These are phyloP conservation scores for Papilio helenus DNA, from an alignment of 1,140 invertebrate genomes.

Conservation along the genomic window DNA sequence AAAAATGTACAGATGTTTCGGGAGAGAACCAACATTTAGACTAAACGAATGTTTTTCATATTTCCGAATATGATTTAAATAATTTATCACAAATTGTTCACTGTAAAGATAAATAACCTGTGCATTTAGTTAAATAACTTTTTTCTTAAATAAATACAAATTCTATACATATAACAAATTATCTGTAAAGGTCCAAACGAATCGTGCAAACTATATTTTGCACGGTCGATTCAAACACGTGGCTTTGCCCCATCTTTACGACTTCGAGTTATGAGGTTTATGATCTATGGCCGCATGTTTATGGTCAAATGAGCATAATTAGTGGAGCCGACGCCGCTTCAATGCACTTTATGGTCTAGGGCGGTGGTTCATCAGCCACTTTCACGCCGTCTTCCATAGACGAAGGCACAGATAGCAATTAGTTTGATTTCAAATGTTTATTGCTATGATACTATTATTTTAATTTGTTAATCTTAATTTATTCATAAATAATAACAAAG, in stretches of 20 bases:
- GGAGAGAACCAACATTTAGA: too few relatives aligned
- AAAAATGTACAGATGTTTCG: too few relatives aligned
- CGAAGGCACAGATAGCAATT: conserved; percentile 26
- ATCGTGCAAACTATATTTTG: conserved; percentile 53
- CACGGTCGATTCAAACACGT: conserved; percentile 51
- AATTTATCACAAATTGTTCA: too few relatives aligned
- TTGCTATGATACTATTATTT: conserved; percentile 42
- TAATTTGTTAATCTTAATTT: conserved; percentile 40
- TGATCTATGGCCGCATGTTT: conserved; percentile 74
- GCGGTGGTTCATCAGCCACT: conserved; percentile 62
- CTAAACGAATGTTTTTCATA: too few relatives aligned
- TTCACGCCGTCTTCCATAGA: conserved; percentile 60
- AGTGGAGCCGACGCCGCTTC: conserved; percentile 55
- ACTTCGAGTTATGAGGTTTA: conserved; percentile 72
- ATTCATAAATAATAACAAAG: conserved; percentile 20
- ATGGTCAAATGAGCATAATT: conserved; percentile 75
- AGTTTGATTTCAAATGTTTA: conserved; percentile 18
- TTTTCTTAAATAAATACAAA: background rate
- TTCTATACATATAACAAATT: background rate
- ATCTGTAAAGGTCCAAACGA: background rate
- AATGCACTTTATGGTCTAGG: conserved; percentile 63
- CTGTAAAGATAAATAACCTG: too few relatives aligned
- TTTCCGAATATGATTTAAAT: too few relatives aligned
- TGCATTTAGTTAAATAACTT: background rate
- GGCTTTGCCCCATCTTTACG: conserved; percentile 57